These are phyloP conservation scores for Corythornis cristatus DNA, from an alignment of 2,113 vertebrate species.

Conservation along the genomic window DNA sequence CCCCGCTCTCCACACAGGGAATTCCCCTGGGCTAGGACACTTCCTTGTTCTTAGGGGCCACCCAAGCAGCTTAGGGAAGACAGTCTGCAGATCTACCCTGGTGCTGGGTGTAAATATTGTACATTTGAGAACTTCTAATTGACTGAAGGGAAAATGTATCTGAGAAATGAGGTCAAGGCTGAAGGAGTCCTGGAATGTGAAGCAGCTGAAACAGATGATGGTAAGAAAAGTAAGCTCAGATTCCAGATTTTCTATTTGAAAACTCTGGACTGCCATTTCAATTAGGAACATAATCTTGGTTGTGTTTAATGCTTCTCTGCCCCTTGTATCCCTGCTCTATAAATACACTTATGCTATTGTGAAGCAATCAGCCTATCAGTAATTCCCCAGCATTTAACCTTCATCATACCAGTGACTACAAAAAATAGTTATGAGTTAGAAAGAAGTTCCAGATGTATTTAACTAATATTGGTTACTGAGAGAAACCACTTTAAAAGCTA, in stretches of 20 bases:
- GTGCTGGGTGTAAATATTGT: constrained; percentile 12
- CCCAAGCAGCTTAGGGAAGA: constrained; percentile 32
- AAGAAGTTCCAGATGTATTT: constrained; percentile 62
- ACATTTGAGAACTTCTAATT: constrained; percentile 45
- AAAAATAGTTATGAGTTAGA: not conserved
- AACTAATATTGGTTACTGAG: constrained; percentile 10
- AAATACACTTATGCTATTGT: not conserved
- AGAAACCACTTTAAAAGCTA: constrained; percentile 35
- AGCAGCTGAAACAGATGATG: constrained; percentile 58
- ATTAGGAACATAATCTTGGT: constrained; percentile 44
- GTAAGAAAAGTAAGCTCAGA: constrained; percentile 40
- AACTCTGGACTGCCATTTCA: constrained; percentile 19
- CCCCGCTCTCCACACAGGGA: not conserved
- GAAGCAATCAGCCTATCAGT: not conserved
- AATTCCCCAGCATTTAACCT: constrained; percentile 49
- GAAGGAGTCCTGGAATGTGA: constrained; percentile 53
- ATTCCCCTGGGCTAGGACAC: not conserved
- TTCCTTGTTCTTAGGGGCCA: constrained; percentile 33
- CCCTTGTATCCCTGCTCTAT: constrained; percentile 20
- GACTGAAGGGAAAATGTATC: constrained; percentile 17
- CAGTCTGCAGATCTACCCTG: constrained; percentile 1
- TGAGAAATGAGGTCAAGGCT: constrained; percentile 52
- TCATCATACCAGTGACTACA: constrained; percentile 20
- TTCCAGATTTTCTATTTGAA: constrained; percentile 43
- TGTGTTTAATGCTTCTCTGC: constrained; percentile 44